Evolutionary conservation across 2,113 vertebrate genomes (phyloP).

Genomic region (Heloderma charlesbogerti): DNA sequence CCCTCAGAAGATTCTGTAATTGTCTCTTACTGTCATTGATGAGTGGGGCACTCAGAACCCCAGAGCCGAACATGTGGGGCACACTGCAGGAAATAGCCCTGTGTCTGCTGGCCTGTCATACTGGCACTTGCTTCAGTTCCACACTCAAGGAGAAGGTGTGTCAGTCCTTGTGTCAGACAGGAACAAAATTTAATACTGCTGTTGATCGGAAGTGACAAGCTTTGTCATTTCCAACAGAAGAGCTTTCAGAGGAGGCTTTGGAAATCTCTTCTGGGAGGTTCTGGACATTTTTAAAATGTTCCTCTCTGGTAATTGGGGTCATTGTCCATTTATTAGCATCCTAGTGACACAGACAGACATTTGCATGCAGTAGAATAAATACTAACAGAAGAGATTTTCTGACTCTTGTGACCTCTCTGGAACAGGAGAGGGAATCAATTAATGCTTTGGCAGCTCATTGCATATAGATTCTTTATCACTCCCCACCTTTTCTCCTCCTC

Average conservation of each 20-base stretch:
- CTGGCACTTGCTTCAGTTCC: fast-evolving
- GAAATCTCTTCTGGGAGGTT: neutral
- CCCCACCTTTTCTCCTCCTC: neutral
- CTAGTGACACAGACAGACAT: fast-evolving
- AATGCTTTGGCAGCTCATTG: conserved; percentile 20
- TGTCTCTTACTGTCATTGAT: neutral
- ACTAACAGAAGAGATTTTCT: neutral
- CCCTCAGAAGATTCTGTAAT: neutral
- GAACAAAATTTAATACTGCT: neutral
- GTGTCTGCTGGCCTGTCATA: neutral
- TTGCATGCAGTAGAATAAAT: neutral
- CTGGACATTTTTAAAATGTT: fast-evolving
- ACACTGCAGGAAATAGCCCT: fast-evolving
- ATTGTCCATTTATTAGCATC: neutral
- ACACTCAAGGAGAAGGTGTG: fast-evolving
- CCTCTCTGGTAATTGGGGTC: fast-evolving
- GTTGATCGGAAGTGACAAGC: neutral
- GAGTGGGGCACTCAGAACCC: neutral
- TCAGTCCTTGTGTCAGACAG: fast-evolving
- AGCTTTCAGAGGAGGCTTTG: neutral
- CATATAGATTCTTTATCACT: neutral
- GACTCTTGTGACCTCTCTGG: neutral
- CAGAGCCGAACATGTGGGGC: neutral
- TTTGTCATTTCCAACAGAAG: too few relatives aligned
- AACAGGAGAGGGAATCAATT: conserved; percentile 63